Conservation (phyloP, 2,797 vertebrate genomes). For the Acomys russatus region DNA sequence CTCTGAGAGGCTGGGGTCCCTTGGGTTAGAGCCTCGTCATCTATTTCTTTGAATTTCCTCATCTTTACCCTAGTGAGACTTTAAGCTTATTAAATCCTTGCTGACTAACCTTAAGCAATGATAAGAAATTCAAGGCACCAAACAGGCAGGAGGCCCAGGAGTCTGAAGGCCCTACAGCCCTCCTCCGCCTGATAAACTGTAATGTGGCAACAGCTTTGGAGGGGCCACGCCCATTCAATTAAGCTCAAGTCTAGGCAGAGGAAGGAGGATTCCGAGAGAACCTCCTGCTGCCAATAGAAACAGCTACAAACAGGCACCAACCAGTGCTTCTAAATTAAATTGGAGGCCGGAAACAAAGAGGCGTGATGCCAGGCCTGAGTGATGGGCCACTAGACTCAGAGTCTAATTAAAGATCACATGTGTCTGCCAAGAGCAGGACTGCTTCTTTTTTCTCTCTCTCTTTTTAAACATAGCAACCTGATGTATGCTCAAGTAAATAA, state of each 20-base stretch:
- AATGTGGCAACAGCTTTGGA: conserved; percentile 79
- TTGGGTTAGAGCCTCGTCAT: background rate
- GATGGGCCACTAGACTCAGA: conserved; percentile 21
- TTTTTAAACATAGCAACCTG: conserved; percentile 47
- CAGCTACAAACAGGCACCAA: conserved; percentile 65
- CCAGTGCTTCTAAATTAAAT: conserved; percentile 70
- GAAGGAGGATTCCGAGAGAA: conserved; percentile 46
- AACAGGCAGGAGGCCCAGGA: conserved; percentile 80
- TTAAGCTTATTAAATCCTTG: conserved; percentile 21
- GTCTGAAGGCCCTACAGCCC: conserved; percentile 76
- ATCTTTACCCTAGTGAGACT: background rate
- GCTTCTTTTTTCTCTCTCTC: background rate
- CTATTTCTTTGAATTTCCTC: conserved; percentile 38
- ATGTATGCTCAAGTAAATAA: conserved; percentile 41
- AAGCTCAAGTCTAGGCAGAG: conserved; percentile 69
- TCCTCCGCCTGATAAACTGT: conserved; percentile 78
- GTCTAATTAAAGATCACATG: conserved; percentile 39
- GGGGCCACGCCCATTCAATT: conserved; percentile 71
- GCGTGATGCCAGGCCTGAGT: background rate
- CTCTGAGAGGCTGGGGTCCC: background rate
- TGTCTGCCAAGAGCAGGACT: conserved; percentile 7
- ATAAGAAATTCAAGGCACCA: conserved; percentile 77
- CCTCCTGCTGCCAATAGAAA: conserved; percentile 21
- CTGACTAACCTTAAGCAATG: conserved; percentile 64
- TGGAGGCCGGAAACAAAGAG: conserved; percentile 55